phyloP scores from a whole-genome alignment of 2,113 vertebrate species.

The Chamaea fasciata region DNA sequence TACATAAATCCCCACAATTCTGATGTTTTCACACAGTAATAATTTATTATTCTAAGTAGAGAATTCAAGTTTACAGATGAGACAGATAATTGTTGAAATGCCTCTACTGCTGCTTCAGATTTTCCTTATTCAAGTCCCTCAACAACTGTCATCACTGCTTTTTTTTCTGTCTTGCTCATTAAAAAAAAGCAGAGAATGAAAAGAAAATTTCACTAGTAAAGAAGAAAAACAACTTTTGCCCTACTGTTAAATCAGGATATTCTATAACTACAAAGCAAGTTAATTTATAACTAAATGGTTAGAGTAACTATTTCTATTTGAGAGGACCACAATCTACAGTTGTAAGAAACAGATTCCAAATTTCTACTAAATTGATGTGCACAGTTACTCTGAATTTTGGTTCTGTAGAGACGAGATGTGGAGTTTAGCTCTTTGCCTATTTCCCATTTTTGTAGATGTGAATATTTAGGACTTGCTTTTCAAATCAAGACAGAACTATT shows the following conservation, averaged over 20 bases:
- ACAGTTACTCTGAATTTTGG: neutral
- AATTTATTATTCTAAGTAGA: neutral
- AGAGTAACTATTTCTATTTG: neutral
- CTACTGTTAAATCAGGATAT: neutral
- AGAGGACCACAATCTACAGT: neutral
- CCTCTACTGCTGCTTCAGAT: neutral
- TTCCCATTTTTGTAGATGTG: neutral
- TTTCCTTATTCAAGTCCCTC: neutral
- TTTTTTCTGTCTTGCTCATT: neutral
- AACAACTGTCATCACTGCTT: neutral
- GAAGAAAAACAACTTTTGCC: neutral
- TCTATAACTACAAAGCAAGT: neutral
- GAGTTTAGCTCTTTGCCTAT: neutral
- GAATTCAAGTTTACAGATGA: neutral
- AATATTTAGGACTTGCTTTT: neutral
- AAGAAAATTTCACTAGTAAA: neutral
- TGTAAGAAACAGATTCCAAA: neutral
- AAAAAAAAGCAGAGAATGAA: neutral
- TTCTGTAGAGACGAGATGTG: neutral
- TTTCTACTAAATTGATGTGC: neutral
- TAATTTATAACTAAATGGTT: neutral
- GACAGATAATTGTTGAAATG: neutral
- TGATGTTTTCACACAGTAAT: neutral
- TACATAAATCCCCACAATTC: neutral
- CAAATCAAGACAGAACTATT: neutral